Evolutionary conservation across 2,797 vertebrate genomes (phyloP).

Genomic region (Meda fulgida): DNA sequence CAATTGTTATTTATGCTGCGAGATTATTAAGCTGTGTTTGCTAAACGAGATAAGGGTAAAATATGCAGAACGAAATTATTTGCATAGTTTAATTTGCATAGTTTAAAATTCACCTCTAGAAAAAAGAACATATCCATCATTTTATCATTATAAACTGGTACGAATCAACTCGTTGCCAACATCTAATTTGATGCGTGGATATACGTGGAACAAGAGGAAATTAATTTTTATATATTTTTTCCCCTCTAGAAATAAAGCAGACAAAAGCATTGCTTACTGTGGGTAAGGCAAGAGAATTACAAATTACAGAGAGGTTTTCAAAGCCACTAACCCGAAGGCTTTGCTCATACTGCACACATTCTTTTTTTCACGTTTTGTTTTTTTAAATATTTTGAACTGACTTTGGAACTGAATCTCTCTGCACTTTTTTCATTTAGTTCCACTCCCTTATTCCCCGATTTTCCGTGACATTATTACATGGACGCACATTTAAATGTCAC

Average conservation of each 20-base stretch:
- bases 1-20: slow-evolving; percentile 30
- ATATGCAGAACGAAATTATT: slow-evolving; percentile 34
- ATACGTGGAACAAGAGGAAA: slow-evolving; percentile 1
- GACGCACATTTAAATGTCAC: neutral
- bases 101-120: slow-evolving; percentile 34
- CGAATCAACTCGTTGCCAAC: slow-evolving; percentile 7
- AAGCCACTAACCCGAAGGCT: neutral
- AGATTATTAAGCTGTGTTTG: slow-evolving; percentile 44
- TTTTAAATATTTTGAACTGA: neutral
- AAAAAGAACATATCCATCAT: slow-evolving; percentile 15
- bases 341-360: neutral
- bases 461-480: neutral
- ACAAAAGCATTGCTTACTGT: neutral
- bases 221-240: neutral
- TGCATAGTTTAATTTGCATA: slow-evolving; percentile 45
- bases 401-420: neutral
- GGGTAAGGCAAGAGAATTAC: neutral
- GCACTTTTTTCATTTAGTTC: neutral
- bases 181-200: slow-evolving; percentile 14
- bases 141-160: slow-evolving; percentile 30
- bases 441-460: neutral
- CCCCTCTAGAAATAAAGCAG: slow-evolving; percentile 9
- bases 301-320: slow-evolving; percentile 3
- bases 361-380: neutral
- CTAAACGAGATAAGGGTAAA: slow-evolving; percentile 37